A percentile compares a stretch with the other conserved stretches of the same genome.
Evolutionary conservation across 2,797 vertebrate species (phyloP).

Genomic region (Rhynchonycteris naso): DNA sequence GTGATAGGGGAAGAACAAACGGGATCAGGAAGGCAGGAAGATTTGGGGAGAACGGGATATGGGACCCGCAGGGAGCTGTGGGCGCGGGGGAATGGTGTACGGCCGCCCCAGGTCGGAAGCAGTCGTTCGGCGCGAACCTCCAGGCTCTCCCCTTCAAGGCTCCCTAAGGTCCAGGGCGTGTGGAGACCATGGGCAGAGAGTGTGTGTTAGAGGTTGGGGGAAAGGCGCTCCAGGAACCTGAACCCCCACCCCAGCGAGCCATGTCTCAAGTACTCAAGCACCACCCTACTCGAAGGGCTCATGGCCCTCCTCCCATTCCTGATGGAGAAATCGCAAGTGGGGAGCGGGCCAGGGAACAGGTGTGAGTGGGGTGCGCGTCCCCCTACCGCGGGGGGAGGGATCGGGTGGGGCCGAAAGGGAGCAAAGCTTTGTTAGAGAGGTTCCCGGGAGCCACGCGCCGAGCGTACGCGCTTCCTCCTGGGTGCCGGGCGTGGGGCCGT

Average conservation of each 20-base stretch:
- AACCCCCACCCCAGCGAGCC: too few species aligned
- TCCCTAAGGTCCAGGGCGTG: not conserved
- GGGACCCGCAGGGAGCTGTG: rapidly evolving
- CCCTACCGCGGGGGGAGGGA: not conserved
- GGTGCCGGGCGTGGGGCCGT: slow-evolving; percentile 36
- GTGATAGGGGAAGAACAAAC: rapidly evolving
- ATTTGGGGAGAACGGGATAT: rapidly evolving
- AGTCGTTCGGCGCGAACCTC: not conserved
- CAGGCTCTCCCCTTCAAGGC: not conserved
- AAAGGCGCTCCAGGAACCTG: not conserved
- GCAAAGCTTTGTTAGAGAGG: not conserved
- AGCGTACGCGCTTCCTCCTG: slow-evolving; percentile 84
- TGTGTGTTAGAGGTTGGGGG: not conserved
- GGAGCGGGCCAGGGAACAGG: not conserved
- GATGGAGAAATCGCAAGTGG: rapidly evolving
- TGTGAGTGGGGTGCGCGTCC: not conserved
- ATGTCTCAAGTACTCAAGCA: rapidly evolving
- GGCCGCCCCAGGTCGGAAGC: rapidly evolving
- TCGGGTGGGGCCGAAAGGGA: not conserved
- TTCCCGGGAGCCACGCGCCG: slow-evolving; percentile 91
- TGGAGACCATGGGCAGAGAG: not conserved
- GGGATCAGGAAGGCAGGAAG: rapidly evolving
- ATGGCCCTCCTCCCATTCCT: not conserved
- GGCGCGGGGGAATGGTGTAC: not conserved
- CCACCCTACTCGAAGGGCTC: not conserved